A percentile compares a stretch with the other conserved stretches of the same genome.
Evolutionary conservation across 2,888 invertebrate genomes (phyloP).

Genomic region (Pristionchus maxplancki): DNA sequence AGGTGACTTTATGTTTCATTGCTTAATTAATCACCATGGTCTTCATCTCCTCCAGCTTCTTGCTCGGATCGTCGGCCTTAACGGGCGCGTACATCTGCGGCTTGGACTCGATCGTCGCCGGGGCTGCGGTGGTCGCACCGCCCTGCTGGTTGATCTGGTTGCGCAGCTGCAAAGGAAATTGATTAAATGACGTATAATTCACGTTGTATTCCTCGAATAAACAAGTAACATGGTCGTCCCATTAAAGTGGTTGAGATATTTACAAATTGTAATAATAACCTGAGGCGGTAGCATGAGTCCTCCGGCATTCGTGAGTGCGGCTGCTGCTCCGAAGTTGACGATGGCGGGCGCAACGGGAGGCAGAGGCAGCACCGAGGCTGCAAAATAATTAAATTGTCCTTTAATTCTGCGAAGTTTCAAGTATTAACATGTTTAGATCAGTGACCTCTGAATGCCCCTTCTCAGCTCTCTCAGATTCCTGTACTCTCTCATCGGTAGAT

Average conservation of each 20-base stretch:
- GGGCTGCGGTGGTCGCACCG: not conserved
- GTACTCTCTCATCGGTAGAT: not conserved
- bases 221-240: too few relatives aligned
- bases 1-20: too few relatives aligned
- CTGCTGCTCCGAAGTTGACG: conserved; percentile 38
- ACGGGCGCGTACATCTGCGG: conserved; percentile 32
- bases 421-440: too few relatives aligned
- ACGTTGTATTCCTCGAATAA: too few relatives aligned
- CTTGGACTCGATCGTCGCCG: conserved; percentile 52
- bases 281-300: conserved; percentile 42
- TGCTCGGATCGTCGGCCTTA: not conserved
- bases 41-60: conserved; percentile 48
- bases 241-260: too few relatives aligned
- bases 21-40: conserved; percentile 12
- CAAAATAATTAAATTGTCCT: not conserved
- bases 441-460: too few relatives aligned
- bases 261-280: not conserved
- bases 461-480: not conserved
- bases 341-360: conserved; percentile 1
- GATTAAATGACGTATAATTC: too few relatives aligned
- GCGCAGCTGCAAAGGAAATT: conserved; percentile 22
- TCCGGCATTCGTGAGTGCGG: conserved; percentile 39
- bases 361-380: conserved; percentile 3
- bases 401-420: too few relatives aligned
- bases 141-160: conserved; percentile 9